Evolutionary conservation across 37 sponge, comb jelly and placozoan species (phyloP).

Genomic region (Cliona cf. orientalis): DNA sequence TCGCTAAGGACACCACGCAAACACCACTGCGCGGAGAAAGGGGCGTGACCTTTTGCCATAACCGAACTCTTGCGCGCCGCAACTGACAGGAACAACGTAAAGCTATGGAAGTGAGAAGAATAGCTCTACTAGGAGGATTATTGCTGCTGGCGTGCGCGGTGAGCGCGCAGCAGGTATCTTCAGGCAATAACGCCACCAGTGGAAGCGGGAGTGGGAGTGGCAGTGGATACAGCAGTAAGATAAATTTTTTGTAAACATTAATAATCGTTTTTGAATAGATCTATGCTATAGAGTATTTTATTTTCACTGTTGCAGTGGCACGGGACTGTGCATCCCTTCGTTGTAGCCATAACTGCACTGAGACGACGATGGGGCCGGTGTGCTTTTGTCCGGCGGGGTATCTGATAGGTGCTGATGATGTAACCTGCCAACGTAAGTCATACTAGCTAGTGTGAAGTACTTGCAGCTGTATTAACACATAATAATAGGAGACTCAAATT

Average conservation of each 20-base stretch:
- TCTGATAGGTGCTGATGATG: background rate
- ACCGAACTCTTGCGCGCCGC: too few relatives aligned
- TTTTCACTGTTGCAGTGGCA: background rate
- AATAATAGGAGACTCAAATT: too few relatives aligned
- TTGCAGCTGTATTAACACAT: background rate
- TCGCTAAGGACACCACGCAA: slow-evolving; percentile 2
- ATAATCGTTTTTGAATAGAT: too few relatives aligned
- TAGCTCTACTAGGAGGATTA: background rate
- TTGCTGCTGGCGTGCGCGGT: background rate
- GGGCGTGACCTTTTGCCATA: slow-evolving; percentile 19
- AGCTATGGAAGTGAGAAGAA: background rate
- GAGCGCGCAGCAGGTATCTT: background rate
- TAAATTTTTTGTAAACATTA: background rate
- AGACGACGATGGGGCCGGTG: background rate
- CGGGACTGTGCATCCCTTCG: background rate
- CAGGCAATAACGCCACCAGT: background rate
- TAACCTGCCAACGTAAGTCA: slow-evolving; percentile 16
- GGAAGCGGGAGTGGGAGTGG: slow-evolving; percentile 29
- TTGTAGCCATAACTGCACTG: slow-evolving; percentile 8
- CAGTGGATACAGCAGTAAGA: background rate
- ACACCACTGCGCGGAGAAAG: background rate
- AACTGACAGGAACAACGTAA: background rate
- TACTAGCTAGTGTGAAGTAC: background rate
- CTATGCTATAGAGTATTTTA: background rate
- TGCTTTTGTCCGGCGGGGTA: slow-evolving; percentile 26